Evolutionary conservation across 2,113 vertebrate genomes (phyloP).

Genomic region (Lophura nycthemera): DNA sequence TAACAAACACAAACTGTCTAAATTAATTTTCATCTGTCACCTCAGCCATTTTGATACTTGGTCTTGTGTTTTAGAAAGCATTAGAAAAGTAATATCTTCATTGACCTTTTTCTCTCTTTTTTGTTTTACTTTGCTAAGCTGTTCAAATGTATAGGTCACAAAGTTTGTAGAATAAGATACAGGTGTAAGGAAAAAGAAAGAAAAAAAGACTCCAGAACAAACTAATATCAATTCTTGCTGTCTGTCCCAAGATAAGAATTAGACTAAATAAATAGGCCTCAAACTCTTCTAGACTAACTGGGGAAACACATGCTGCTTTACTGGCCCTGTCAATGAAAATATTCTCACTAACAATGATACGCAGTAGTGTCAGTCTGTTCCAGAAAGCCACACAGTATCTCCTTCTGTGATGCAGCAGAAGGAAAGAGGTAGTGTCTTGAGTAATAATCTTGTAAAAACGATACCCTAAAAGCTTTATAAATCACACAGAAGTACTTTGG

Average conservation of each 20-base stretch:
- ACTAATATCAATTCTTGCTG: background rate
- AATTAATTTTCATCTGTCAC: conserved; percentile 54
- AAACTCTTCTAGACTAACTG: background rate
- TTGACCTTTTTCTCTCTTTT: conserved; percentile 40
- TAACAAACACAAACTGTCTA: conserved; percentile 47
- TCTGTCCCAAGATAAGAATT: background rate
- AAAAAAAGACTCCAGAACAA: background rate
- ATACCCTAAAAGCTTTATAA: conserved; percentile 44
- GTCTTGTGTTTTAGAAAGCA: conserved; percentile 7
- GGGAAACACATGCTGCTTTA: background rate
- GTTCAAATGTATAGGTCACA: conserved; percentile 1
- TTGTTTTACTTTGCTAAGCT: conserved; percentile 1
- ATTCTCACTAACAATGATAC: background rate
- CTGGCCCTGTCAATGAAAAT: background rate
- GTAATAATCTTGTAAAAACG: background rate
- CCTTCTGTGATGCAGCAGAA: background rate
- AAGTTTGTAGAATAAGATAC: background rate
- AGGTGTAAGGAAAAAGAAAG: background rate
- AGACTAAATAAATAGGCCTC: background rate
- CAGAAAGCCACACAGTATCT: background rate
- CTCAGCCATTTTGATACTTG: conserved; percentile 16
- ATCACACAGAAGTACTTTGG: conserved; percentile 29
- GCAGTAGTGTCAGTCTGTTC: background rate
- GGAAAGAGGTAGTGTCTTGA: background rate
- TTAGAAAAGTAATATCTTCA: conserved; percentile 43